Conservation (phyloP, 2,113 vertebrate species). For the Hippolais icterina region DNA sequence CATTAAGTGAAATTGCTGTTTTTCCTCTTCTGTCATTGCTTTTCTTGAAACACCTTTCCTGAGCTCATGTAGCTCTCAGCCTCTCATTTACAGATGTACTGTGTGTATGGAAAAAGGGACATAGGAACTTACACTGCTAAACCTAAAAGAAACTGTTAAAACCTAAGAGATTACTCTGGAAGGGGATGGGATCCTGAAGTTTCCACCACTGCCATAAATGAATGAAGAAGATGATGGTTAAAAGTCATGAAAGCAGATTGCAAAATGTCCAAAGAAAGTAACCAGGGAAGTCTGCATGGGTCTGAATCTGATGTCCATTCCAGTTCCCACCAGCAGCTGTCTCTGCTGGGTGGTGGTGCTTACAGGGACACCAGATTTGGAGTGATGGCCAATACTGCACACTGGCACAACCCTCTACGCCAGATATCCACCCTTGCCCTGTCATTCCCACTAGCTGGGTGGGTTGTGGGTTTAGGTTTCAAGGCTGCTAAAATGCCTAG, state of each 20-base stretch:
- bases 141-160: not conserved
- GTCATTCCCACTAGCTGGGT: not conserved
- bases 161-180: not conserved
- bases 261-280: not conserved
- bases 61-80: not conserved
- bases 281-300: rapidly evolving
- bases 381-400: not conserved
- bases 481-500: not conserved
- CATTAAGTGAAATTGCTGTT: not conserved
- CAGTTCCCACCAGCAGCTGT: not conserved
- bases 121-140: not conserved
- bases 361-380: not conserved
- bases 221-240: not conserved
- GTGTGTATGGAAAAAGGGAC: not conserved
- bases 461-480: not conserved
- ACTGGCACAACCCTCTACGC: not conserved
- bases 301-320: not conserved
- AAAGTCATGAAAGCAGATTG: not conserved
- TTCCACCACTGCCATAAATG: not conserved
- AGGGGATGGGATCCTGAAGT: not conserved
- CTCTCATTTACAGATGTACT: not conserved
- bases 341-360: not conserved
- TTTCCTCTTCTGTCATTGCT: not conserved
- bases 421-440: rapidly evolving
- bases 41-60: not conserved